Evolutionary conservation across 2,113 vertebrate genomes (phyloP), one percentile per base, ranked within the genome.

Genomic region (Enhydra lutris): DNA sequence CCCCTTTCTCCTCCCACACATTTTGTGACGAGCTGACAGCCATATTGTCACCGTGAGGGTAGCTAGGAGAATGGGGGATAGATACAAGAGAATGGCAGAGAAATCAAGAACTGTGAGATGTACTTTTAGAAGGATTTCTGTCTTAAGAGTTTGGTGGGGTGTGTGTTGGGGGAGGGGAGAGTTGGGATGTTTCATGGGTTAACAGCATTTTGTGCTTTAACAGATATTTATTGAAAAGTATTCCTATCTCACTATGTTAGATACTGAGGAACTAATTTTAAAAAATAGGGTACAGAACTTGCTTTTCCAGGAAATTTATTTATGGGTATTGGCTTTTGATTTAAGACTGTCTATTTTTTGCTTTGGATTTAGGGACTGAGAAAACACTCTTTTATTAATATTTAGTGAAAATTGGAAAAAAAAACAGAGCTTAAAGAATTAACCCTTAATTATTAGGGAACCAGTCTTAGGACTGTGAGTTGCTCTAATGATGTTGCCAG

Each of bases 91-190:
- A 63, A 29, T 39, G n/a, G 57, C 20, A 81, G 79, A 76, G 65
- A 81, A 89, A 61, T 89, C 65, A 74, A 76, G 57, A 90, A 94
- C 47, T 47, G 59, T 59, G 42, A 82, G 74, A 47, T n/a, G 9
- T 6, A 24, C 79, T 71, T 95, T 95, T 92, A 39, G 47, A 85
- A 88, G 39, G 81, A 59, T 95, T 95, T 95, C 26, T 92, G 2
- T 79, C 11, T 81, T 76, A 36, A 80, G 65, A 90, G 23, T 7
- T 88, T 91, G 67, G 36, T 42, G 61, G 71, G 36, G 42, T 85
- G 1, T 65, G n/a, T 93, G 21, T 71, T 67, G 23, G 45, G 20
- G 29, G 26, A 45, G 9, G 23, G 17, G n/a, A 67, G 39, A 52
- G 42, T n/a, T 31, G 45, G 29, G n/a, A 17, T 21, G 14, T 83